Evolutionary conservation across 1,140 invertebrate species (phyloP), one percentile per base, ranked within the genome.

Genomic region (Agrypnia vestita): DNA sequence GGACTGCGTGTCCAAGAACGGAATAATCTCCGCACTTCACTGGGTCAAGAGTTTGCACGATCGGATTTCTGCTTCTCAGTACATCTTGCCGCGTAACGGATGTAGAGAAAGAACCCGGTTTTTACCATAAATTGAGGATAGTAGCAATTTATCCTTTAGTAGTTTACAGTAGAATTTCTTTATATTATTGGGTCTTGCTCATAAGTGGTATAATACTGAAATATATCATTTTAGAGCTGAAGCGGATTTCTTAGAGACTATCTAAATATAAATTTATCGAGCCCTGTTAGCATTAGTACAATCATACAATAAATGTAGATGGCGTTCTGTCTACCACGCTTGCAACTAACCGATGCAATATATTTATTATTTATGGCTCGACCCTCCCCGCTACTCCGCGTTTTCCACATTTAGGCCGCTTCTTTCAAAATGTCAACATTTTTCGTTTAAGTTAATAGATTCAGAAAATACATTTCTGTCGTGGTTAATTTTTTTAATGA

Each of bases 1-100:
- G 21, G n/a, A 35, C 55, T 44, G 35, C 8, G 62, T 15, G 17
- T 71, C 59, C 25, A 62, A 62, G 59, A 62, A 19, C 4, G 12
- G 21, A 35, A 62, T 12, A 17, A 71, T 71, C 46, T 71, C 19
- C 19, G 47, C 44, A 21, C 47, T 15, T 25, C 21, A 71, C 67
- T 71, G 67, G 67, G 67, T 71, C 67, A 71, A 71, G 67, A 71
- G 67, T 71, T 71, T 15, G 67, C 61, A 19, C 55, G 55, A n/a
- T 59, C 55, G 55, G 15, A 19, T 64, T 71, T 71, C 67, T 71
- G 67, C 12, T 71, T 71, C 67, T 71, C 44, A 12, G 67, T 49
- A 71, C 3, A 19, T 35, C 25, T 35, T 51, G 17, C 46, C 8
- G 44, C 7, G 21, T 49, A 21, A 21, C 67, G 46, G 47, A 21